Conservation (phyloP, 1,140 invertebrate genomes). For the Temnothorax curvispinosus region DNA sequence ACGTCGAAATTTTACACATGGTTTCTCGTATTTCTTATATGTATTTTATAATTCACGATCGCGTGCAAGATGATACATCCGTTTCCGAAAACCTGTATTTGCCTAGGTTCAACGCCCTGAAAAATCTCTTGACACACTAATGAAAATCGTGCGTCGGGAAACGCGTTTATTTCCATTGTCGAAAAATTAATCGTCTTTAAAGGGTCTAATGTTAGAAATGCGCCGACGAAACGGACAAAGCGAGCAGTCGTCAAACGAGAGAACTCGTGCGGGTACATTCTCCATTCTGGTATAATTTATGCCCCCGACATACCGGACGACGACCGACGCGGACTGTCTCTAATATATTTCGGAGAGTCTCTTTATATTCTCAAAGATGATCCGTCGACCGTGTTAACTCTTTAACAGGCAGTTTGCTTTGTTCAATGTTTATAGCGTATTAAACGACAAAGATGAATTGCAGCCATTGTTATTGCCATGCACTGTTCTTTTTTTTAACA, state of each 20-base stretch:
- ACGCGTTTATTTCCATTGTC: constrained; percentile 61
- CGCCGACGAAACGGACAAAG: constrained; percentile 54
- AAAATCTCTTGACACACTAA: constrained; percentile 36
- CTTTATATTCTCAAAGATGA: constrained; percentile 56
- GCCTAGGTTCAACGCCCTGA: neutral
- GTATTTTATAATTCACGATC: neutral
- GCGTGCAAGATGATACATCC: neutral
- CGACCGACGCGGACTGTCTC: constrained; percentile 32
- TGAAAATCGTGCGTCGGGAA: constrained; percentile 56
- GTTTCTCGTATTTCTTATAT: neutral
- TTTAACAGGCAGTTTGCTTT: constrained; percentile 41
- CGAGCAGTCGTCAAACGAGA: constrained; percentile 68
- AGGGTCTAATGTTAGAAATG: constrained; percentile 67
- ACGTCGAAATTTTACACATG: neutral
- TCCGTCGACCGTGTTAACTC: constrained; percentile 37
- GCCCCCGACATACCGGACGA: constrained; percentile 30
- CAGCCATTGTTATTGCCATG: neutral
- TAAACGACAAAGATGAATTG: neutral
- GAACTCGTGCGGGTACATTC: constrained; percentile 65
- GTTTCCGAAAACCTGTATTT: neutral
- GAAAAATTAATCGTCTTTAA: constrained; percentile 71
- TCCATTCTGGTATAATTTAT: constrained; percentile 61
- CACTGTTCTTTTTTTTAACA: neutral
- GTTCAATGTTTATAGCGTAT: constrained; percentile 36
- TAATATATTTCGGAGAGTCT: constrained; percentile 53